Percentiles rank a stretch among this genome's conserved stretches.
Conservation (phyloP, 2,888 invertebrate genomes). For the Octonoba sinensis region DNA sequence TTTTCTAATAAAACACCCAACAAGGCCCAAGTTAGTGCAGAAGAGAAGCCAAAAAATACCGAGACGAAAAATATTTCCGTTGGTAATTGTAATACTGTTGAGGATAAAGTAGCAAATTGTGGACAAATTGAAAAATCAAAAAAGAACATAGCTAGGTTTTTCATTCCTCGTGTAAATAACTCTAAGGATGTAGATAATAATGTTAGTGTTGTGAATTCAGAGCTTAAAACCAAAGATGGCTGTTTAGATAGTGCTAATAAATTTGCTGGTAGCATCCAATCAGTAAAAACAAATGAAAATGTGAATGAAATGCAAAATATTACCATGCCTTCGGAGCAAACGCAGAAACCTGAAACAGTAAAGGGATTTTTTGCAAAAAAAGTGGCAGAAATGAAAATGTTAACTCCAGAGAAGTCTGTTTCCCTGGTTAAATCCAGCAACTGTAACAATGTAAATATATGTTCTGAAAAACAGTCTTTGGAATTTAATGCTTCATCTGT, state of each 20-base stretch:
- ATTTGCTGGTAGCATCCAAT: too few relatives aligned
- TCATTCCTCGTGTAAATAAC: neutral
- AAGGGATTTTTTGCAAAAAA: conserved; percentile 60
- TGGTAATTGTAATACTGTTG: too few relatives aligned
- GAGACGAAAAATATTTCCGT: too few relatives aligned
- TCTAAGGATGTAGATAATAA: neutral
- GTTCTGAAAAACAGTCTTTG: neutral
- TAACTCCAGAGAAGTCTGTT: neutral
- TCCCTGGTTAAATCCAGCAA: neutral
- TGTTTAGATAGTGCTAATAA: too few relatives aligned
- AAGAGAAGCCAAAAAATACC: too few relatives aligned
- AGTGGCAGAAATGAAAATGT: conserved; percentile 31
- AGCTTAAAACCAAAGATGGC: neutral
- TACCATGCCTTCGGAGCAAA: too few relatives aligned
- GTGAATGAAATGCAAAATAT: too few relatives aligned
- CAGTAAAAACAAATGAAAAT: too few relatives aligned
- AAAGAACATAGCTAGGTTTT: conserved; percentile 25
- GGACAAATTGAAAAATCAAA: neutral
- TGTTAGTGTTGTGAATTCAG: neutral
- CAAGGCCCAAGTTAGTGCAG: neutral
- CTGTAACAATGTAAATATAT: neutral
- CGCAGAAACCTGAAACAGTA: too few relatives aligned
- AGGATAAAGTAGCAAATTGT: neutral
- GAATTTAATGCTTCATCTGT: neutral
- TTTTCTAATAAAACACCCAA: conserved; percentile 15